Base-by-base conservation (phyloP, 2,797 vertebrate species). In the Bryconaethiops microstoma region DNA sequence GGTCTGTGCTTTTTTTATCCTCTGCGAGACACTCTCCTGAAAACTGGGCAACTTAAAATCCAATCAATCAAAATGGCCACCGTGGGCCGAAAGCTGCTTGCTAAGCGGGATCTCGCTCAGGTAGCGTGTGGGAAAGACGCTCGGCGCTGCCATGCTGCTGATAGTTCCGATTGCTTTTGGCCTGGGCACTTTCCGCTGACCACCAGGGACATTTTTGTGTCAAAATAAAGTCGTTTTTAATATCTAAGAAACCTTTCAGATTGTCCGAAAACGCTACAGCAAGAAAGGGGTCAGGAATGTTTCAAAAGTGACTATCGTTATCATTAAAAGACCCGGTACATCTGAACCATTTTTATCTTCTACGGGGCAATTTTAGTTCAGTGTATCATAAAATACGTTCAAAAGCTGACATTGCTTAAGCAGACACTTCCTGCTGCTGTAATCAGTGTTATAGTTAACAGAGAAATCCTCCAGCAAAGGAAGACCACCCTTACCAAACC, bases 1-100 rank as follows among this genome's bases (percentile, higher is more conserved):
- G 86, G 82, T 89, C 85, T 88, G 86, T 85, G 87, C 82, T 82
- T 82, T 82, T 80, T 83, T 85, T 85, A 88, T 87, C 82, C 40
- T 57, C 82, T 86, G 73, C 70, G 60, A 72, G 19, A 82, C 79
- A 69, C 82, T 72, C 76, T 81, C 76, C 77, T 81, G 78, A 80
- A 82, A 87, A 78, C 81, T 79, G 80, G 77, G 82, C 83, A 86
- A 81, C 82, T 83, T 79, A 12, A 45, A 75, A 84, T 82, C 81
- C 81, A 83, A 89, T 91, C 88, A 83, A 87, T 92, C 90, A 89
- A 77, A 82, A 9, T 72, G 76, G 35, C 29, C 17, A 45, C 78
- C 77, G 9, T 40, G 80, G 87, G 78, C 48, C 6, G 62, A 25
- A 75, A 75, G 71, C 54, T 76, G 85, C 83, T 77, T 85, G 87